These are phyloP conservation scores for Psylliodes chrysocephalus DNA, from an alignment of 2,888 invertebrate species.

Conservation along the genomic window DNA sequence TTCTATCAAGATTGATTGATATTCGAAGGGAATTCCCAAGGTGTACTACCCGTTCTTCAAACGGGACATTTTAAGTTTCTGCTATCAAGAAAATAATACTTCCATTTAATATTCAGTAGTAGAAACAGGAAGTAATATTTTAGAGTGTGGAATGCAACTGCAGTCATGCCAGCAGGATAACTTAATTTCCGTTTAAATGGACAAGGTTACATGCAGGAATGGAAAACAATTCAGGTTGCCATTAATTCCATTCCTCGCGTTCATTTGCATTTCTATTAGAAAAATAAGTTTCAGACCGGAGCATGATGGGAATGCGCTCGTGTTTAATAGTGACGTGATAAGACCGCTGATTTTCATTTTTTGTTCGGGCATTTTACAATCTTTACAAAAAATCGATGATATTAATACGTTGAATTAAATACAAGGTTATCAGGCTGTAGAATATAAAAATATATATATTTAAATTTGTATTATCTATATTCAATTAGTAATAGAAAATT, in stretches of 20 bases:
- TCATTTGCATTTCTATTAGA: constrained; percentile 36
- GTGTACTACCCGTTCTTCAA: neutral
- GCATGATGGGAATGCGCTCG: constrained; percentile 11
- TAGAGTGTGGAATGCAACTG: constrained; percentile 53
- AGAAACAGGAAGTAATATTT: constrained; percentile 42
- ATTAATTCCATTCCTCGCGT: constrained; percentile 32
- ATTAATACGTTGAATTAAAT: too few relatives aligned
- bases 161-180: constrained; percentile 55
- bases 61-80: neutral
- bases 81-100: constrained; percentile 4
- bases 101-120: constrained; percentile 43
- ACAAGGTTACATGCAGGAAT: constrained; percentile 41
- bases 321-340: neutral
- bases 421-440: too few relatives aligned
- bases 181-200: constrained; percentile 56
- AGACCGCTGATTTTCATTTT: neutral
- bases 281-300: constrained; percentile 27
- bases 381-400: too few relatives aligned
- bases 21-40: neutral
- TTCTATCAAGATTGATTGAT: too few relatives aligned
- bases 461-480: too few relatives aligned
- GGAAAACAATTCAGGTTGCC: constrained; percentile 31
- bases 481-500: too few relatives aligned
- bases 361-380: too few relatives aligned
- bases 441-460: too few relatives aligned